Percentiles rank a stretch among this genome's conserved stretches.
These are phyloP conservation scores for Zootermopsis nevadensis DNA, from an alignment of 2,888 invertebrate genomes.

Conservation along the genomic window DNA sequence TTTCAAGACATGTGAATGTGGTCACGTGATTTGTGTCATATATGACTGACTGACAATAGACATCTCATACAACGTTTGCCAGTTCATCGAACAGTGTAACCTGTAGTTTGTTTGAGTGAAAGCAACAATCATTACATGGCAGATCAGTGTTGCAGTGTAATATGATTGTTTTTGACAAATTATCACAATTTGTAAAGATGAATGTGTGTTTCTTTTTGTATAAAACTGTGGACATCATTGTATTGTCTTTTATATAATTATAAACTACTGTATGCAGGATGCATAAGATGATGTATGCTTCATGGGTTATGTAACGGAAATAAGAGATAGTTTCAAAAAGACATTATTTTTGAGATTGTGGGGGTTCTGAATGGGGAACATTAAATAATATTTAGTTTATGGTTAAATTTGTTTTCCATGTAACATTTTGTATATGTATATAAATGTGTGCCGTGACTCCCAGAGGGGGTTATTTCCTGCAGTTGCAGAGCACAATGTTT, in stretches of 20 bases:
- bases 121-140: not conserved
- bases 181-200: not conserved
- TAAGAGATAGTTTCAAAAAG: not conserved
- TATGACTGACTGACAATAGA: not conserved
- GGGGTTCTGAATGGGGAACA: not conserved
- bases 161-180: not conserved
- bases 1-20: not conserved
- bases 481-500: not conserved
- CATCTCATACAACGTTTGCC: not conserved
- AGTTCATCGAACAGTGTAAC: not conserved
- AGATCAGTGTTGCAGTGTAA: not conserved
- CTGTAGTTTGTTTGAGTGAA: too few species aligned
- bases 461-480: not conserved
- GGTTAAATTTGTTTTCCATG: conserved; percentile 4
- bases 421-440: conserved; percentile 27
- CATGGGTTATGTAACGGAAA: not conserved
- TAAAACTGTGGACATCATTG: not conserved
- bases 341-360: conserved; percentile 23
- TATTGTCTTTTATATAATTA: not conserved
- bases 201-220: not conserved
- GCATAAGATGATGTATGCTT: not conserved
- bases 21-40: not conserved
- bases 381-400: conserved; percentile 13
- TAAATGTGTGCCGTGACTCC: not conserved
- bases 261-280: not conserved